Conservation (phyloP, 2,113 vertebrate genomes). For the Orthonyx spaldingii region DNA sequence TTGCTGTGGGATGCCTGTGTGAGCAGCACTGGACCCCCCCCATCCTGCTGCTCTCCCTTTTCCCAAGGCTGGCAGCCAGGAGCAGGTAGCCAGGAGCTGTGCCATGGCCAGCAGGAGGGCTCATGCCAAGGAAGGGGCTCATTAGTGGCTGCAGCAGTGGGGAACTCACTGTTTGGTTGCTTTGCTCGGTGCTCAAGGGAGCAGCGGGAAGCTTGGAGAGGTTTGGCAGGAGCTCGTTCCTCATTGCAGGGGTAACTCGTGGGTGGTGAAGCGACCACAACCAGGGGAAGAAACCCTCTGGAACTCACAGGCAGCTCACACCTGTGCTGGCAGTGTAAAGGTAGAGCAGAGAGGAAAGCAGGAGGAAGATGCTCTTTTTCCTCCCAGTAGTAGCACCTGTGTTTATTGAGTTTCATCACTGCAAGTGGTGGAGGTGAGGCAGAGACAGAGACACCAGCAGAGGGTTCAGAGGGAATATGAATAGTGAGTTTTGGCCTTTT, state of each 20-base stretch:
- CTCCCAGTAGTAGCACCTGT: not conserved
- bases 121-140: slow-evolving; percentile 15
- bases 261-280: not conserved
- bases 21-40: not conserved
- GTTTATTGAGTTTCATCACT: not conserved
- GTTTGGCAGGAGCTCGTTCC: not conserved
- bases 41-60: not conserved
- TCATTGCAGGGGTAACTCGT: not conserved
- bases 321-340: not conserved
- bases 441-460: not conserved
- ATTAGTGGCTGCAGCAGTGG: not conserved
- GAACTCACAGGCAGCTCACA: not conserved
- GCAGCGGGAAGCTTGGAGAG: not conserved
- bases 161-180: not conserved
- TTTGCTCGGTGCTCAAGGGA: not conserved
- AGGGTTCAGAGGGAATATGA: not conserved
- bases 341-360: not conserved
- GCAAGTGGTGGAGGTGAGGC: not conserved
- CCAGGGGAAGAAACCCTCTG: not conserved
- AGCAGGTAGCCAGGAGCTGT: not conserved
- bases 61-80: not conserved
- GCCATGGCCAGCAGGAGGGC: not conserved
- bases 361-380: not conserved
- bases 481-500: not conserved
- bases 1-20: not conserved